Conservation (phyloP, 2,797 vertebrate genomes). For the Pipistrellus pygmaeus region DNA sequence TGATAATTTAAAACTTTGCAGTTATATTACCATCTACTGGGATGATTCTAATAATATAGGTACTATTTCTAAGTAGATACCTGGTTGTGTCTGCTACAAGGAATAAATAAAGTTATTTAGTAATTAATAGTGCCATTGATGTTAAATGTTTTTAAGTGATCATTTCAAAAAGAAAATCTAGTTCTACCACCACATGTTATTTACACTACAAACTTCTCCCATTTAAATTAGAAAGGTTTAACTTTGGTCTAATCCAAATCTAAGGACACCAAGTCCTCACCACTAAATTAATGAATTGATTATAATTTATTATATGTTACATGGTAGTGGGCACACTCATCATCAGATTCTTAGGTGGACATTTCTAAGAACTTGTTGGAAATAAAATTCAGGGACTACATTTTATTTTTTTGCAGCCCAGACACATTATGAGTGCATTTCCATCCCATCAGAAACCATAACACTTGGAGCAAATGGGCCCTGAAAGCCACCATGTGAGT, state of each 20-base stretch:
- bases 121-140: neutral
- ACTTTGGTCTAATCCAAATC: neutral
- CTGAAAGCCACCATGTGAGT: neutral
- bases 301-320: neutral
- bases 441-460: neutral
- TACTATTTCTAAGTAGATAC: neutral
- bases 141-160: constrained; percentile 26
- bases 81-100: neutral
- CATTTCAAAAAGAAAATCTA: neutral
- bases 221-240: neutral
- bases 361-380: neutral
- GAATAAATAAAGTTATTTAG: constrained; percentile 11
- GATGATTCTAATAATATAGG: neutral
- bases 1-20: constrained; percentile 43
- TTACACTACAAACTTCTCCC: neutral
- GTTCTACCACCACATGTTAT: neutral
- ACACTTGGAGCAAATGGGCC: neutral
- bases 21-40: neutral
- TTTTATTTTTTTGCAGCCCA: neutral
- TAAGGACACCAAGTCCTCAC: neutral
- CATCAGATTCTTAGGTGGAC: neutral
- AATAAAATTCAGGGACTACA: neutral
- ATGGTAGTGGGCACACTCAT: neutral
- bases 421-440: neutral
- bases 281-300: constrained; percentile 5